These are phyloP conservation scores for Marronus borbonicus DNA, from an alignment of 2,888 invertebrate genomes.

Conservation along the genomic window DNA sequence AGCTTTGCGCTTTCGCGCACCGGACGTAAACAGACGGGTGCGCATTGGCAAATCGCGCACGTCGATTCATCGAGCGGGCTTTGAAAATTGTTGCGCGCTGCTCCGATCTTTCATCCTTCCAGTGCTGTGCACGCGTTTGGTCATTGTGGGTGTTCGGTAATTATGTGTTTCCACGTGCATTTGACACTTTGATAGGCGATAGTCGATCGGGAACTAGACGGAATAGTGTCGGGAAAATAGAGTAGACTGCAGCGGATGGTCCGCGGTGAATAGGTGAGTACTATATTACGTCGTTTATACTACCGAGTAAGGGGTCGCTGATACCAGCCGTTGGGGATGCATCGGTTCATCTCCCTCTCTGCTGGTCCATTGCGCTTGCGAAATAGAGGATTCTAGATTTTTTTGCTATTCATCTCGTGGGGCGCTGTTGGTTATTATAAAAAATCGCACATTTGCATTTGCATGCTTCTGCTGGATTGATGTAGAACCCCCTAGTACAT, in stretches of 20 bases:
- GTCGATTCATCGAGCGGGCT: conserved; percentile 60
- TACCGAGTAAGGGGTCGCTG: conserved; percentile 18
- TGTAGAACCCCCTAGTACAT: too few species aligned
- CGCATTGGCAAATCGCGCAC: conserved; percentile 56
- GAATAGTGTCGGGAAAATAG: conserved; percentile 20
- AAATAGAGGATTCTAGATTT: conserved; percentile 27
- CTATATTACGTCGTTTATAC: conserved; percentile 27
- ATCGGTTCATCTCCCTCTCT: conserved; percentile 41
- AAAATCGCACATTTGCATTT: background rate
- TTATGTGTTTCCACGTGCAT: conserved; percentile 55
- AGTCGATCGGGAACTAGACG: conserved; percentile 38
- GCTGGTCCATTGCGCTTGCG: conserved; percentile 46
- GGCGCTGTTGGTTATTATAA: background rate
- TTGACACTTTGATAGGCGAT: conserved; percentile 26
- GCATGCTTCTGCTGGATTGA: too few species aligned
- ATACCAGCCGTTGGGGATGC: conserved; percentile 29
- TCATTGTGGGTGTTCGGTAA: conserved; percentile 58
- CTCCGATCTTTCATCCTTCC: conserved; percentile 54
- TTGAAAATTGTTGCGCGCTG: conserved; percentile 59
- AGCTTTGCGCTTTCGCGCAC: conserved; percentile 41
- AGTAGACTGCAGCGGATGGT: conserved; percentile 33
- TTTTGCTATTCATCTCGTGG: conserved; percentile 26
- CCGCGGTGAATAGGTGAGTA: conserved; percentile 42
- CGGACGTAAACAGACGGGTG: conserved; percentile 57
- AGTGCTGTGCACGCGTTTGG: conserved; percentile 59